These are phyloP conservation scores for Cathartes aura DNA, from an alignment of 2,113 vertebrate genomes.

Conservation along the genomic window DNA sequence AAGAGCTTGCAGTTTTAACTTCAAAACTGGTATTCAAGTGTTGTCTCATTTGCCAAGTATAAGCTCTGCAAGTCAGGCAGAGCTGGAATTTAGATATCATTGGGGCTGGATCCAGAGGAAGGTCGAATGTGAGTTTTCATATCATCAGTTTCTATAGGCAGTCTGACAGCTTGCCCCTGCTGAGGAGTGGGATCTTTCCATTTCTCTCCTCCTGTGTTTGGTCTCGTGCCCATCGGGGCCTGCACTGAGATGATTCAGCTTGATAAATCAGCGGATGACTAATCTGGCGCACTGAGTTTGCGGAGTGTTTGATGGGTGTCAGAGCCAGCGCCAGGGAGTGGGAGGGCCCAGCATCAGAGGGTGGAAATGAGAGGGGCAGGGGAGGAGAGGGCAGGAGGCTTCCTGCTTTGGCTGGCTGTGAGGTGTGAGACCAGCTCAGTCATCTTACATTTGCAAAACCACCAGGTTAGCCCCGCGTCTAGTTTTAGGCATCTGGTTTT, in stretches of 20 bases:
- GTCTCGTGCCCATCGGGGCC: background rate
- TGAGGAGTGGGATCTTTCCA: background rate
- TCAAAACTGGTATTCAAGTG: background rate
- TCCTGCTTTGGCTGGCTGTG: background rate
- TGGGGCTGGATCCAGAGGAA: background rate
- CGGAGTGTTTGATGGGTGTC: background rate
- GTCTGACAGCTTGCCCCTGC: background rate
- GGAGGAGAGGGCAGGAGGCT: background rate
- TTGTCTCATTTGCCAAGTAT: background rate
- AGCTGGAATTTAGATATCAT: background rate
- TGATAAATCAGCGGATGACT: background rate
- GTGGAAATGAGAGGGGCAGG: background rate
- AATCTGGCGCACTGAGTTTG: background rate
- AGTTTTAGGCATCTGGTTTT: background rate
- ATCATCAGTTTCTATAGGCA: background rate
- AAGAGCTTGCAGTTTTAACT: background rate
- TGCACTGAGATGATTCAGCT: background rate
- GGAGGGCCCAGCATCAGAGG: background rate
- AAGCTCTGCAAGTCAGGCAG: background rate
- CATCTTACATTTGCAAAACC: background rate
- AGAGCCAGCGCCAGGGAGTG: background rate
- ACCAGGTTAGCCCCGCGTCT: background rate
- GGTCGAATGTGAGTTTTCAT: background rate
- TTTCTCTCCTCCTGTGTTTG: background rate
- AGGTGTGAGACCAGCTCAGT: accelerated